Conservation (phyloP, 2,797 vertebrate genomes). For the Heliangelus exortis region DNA sequence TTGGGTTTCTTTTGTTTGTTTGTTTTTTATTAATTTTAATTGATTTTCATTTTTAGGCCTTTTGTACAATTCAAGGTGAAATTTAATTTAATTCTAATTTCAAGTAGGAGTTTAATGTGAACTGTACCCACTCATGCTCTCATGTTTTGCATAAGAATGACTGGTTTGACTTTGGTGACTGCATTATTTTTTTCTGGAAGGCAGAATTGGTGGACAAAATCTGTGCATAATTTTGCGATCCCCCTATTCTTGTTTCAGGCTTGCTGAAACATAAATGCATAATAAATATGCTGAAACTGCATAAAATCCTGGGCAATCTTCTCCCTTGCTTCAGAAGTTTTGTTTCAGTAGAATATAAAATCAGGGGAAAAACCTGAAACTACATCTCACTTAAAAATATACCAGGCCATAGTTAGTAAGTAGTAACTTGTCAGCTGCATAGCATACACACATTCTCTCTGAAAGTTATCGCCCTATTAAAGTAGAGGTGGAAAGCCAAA, state of each 20-base stretch:
- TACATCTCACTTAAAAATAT: not conserved
- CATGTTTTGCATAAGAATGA: not conserved
- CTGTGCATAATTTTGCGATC: accelerated
- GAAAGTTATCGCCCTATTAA: not conserved
- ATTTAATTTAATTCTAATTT: not conserved
- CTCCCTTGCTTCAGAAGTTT: not conserved
- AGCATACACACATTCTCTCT: not conserved
- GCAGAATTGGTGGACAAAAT: not conserved
- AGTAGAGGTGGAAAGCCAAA: not conserved
- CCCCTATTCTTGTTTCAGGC: not conserved
- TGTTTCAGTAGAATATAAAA: not conserved
- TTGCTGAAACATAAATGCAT: too few relatives aligned
- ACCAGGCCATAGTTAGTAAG: not conserved
- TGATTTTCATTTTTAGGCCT: not conserved
- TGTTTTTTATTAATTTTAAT: not conserved
- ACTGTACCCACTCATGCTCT: not conserved
- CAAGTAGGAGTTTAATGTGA: not conserved
- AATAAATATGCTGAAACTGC: too few relatives aligned
- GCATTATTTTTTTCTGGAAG: not conserved
- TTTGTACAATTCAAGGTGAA: not conserved
- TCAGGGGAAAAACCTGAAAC: not conserved
- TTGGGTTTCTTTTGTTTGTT: too few relatives aligned
- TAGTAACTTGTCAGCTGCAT: not conserved
- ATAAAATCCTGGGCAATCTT: not conserved
- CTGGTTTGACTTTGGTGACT: not conserved